Conservation (phyloP, 2,797 vertebrate genomes). For the Lepidocolaptes lacrymiger region DNA sequence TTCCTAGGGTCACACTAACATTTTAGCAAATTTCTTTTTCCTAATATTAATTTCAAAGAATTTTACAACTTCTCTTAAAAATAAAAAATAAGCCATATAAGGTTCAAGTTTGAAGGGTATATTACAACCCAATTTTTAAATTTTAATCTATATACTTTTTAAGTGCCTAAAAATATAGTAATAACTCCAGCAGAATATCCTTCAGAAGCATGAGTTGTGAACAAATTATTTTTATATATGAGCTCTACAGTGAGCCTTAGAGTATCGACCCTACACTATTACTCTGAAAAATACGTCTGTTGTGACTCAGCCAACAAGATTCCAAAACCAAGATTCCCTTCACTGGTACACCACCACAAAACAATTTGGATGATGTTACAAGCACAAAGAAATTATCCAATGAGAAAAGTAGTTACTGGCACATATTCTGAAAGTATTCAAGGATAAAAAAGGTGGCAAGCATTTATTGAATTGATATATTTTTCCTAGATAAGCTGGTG, state of each 20-base stretch:
- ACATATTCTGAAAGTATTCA: neutral
- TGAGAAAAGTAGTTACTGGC: neutral
- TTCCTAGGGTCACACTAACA: neutral
- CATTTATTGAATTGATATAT: fast-evolving
- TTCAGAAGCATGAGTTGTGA: neutral
- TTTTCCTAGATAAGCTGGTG: neutral
- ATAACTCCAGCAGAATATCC: neutral
- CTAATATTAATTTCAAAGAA: neutral
- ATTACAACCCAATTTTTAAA: neutral
- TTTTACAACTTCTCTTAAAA: neutral
- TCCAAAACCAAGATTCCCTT: neutral
- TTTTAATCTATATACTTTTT: neutral
- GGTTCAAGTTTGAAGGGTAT: neutral
- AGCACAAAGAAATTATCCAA: neutral
- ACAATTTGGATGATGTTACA: neutral
- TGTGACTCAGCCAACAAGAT: neutral
- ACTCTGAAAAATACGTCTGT: neutral
- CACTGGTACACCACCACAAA: neutral
- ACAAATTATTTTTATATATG: neutral
- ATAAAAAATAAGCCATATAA: neutral
- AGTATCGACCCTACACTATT: neutral
- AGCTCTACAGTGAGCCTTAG: neutral
- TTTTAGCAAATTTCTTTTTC: neutral
- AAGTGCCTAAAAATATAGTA: neutral
- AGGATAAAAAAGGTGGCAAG: neutral